phyloP scores from a whole-genome alignment of 2,888 invertebrate species.

The Drosophila antonietae region DNA sequence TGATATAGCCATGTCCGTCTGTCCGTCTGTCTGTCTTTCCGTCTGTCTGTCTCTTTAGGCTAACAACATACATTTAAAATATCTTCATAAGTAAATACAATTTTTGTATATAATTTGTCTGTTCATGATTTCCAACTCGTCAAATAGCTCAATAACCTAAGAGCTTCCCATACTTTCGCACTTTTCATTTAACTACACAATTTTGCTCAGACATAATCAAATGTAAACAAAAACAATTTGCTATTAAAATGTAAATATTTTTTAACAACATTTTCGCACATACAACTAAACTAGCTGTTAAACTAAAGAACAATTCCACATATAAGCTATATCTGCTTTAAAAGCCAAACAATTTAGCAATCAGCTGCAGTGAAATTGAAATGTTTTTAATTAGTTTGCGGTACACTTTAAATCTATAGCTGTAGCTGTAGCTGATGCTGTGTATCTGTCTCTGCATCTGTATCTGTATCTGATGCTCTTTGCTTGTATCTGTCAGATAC shows the following conservation, averaged over 20 bases:
- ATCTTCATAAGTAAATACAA: background rate
- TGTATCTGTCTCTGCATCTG: conserved; percentile 3
- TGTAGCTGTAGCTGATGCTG: background rate
- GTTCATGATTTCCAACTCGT: background rate
- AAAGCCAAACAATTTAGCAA: conserved; percentile 30
- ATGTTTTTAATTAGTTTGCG: conserved; percentile 60
- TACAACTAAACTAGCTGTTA: conserved; percentile 7
- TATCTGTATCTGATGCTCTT: conserved; percentile 5
- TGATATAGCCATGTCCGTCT: too few species aligned
- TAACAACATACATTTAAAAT: too few species aligned
- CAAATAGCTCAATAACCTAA: too few species aligned
- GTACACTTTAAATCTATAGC: conserved; percentile 11
- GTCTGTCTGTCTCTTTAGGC: too few species aligned
- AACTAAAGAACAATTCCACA: background rate
- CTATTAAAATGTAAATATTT: conserved; percentile 1
- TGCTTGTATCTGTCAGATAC: conserved; percentile 34
- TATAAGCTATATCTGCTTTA: conserved; percentile 16
- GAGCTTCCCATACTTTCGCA: background rate
- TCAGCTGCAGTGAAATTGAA: conserved; percentile 42
- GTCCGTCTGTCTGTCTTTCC: too few species aligned
- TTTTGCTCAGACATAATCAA: background rate
- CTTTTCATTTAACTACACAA: background rate
- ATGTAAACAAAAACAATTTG: conserved; percentile 2
- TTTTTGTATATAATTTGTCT: background rate
- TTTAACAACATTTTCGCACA: background rate